Base-by-base conservation (phyloP, 1,140 invertebrate species). In the Calliphora vicina region DNA sequence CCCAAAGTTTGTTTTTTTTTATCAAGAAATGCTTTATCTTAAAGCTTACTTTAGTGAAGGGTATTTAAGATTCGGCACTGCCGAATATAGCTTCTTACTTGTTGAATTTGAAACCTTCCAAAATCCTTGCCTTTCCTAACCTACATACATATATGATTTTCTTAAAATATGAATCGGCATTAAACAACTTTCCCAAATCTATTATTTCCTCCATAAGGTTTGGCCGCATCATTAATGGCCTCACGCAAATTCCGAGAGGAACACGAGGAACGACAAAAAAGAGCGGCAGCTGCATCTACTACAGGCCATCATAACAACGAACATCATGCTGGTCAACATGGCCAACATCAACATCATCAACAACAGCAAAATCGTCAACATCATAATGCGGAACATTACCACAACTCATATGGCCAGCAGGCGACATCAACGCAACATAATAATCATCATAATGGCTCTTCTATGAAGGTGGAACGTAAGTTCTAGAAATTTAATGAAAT, bases 171-270 rank as follows among this genome's bases (percentile, higher is more conserved):
- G 12, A 43, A 43, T 43, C 42, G 12, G 12, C 5, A 43, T 12
- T 43, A 43, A 43, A n/a, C n/a, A n/a, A n/a, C n/a, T n/a, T n/a
- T n/a, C n/a, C n/a, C n/a, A n/a, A 43, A 15, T 50, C 15, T n/a
- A 50, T n/a, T 15, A 10, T 17, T 45, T 6, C 43, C 43, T 45
- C 17, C 93, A n/a, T n/a, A n/a, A 93, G 95, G 96, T 27, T 88
- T 97, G 57, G 96, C 96, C n/a, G 96, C 95, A 50, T 95, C 95
- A 42, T 89, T 97, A 76, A 90, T 96, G n/a, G 92, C 93, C 43
- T 92, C 91, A 12, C 92, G 92, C 91, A 94, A 93, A 85, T 93
- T 93, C 25, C 93, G 94, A 85, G 92, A 92, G 87, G 93, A 93
- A 85, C 91, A 88, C 67, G 91, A 92, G 87, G 91, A 87, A 82